A percentile compares a stretch with the other conserved stretches of the same genome.
These are phyloP conservation scores for Latrodectus geometricus DNA, from an alignment of 1,140 invertebrate genomes.

Conservation along the genomic window DNA sequence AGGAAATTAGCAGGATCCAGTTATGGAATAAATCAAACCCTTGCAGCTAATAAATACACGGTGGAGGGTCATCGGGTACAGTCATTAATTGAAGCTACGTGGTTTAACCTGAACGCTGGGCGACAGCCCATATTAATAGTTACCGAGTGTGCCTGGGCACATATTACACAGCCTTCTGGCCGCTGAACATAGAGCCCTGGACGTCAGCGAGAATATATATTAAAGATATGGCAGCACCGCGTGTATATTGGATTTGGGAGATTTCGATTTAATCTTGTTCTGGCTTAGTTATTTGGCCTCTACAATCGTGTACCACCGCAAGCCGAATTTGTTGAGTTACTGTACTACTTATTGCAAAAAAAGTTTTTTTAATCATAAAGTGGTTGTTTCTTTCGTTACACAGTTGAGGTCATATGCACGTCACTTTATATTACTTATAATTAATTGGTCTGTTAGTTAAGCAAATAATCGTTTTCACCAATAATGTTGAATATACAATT, in stretches of 20 bases:
- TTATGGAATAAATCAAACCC: background rate
- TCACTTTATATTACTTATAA: too few relatives aligned
- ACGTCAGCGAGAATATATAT: background rate
- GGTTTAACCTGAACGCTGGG: background rate
- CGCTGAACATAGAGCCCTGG: background rate
- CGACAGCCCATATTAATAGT: background rate
- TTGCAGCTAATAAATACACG: conserved; percentile 1
- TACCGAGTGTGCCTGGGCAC: background rate
- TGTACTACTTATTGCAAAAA: too few relatives aligned
- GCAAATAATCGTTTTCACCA: too few relatives aligned
- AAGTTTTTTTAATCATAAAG: too few relatives aligned
- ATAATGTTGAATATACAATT: too few relatives aligned
- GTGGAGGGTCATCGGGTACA: background rate
- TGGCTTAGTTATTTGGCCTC: background rate
- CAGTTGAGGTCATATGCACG: too few relatives aligned
- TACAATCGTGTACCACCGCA: too few relatives aligned
- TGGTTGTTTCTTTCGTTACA: too few relatives aligned
- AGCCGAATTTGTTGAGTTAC: too few relatives aligned
- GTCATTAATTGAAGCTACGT: background rate
- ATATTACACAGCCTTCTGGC: background rate
- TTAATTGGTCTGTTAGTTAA: too few relatives aligned
- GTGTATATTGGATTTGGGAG: background rate
- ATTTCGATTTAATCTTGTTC: background rate
- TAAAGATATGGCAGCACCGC: background rate
- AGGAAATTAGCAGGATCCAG: background rate